Base-by-base conservation (phyloP, 2,797 vertebrate genomes). In the Triplophysa bombifrons region DNA sequence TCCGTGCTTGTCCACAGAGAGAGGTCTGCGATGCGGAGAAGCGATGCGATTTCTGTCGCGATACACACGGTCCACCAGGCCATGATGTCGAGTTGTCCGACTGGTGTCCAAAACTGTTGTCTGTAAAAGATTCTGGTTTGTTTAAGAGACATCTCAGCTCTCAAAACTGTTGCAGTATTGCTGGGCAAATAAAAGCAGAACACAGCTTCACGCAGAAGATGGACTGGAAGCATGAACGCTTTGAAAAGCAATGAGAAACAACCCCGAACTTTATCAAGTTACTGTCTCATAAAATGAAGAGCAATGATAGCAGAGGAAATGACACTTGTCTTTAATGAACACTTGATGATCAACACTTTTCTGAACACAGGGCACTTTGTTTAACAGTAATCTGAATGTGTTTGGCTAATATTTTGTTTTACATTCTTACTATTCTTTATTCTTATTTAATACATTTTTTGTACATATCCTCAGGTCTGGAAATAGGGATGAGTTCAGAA, bases 91-190 rank as follows among this genome's bases (percentile, higher is more conserved):
- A 27, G 95, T 98, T 22, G 96, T 97, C 82, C 98, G 94, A 88
- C 96, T 99, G 17, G 98, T 99, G 90, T 99, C 98, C 94, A 99
- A 80, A 83, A 93, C 96, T 0, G 98, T 96, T n/a, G 96, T 95
- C 95, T 98, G 94, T 83, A 94, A 96, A 58, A 92, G 93, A 89
- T 93, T 96, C 93, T 60, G 65, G 80, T 78, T 71, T 46, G 94
- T 87, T 83, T 56, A 76, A 56, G 51, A 46, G 60, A 41, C 46
- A 20, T 38, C 50, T 16, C 22, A 19, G 30, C 2, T 44, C 14
- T 74, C 22, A 27, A 10, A 41, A 56, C 25, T 16, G 64, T 55
- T 34, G 14, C 38, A 22, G 74, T 22, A 68, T 46, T 70, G 41
- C 67, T 77, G 67, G 20, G 25, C 44, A 67, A 79, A 76, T 55